Percentiles rank a stretch among this genome's conserved stretches.
These are phyloP conservation scores for Gymnocephalus cernua DNA, from an alignment of 2,113 vertebrate genomes.

Conservation along the genomic window DNA sequence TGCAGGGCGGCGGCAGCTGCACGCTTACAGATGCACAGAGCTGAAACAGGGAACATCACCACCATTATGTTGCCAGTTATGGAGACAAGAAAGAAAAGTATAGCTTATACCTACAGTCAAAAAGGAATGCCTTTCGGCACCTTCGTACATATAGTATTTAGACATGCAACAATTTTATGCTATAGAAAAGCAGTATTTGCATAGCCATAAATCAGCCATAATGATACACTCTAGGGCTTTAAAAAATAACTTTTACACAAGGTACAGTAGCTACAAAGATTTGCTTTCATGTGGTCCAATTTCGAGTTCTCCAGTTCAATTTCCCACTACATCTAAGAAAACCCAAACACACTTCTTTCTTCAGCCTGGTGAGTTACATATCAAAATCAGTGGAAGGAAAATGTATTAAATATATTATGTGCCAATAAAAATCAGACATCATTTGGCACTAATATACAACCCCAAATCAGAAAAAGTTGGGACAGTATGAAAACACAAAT, in stretches of 20 bases:
- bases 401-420: constrained; percentile 9
- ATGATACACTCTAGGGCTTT: constrained; percentile 20
- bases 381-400: constrained; percentile 18
- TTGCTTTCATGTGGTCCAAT: constrained; percentile 50
- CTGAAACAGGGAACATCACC: constrained; percentile 63
- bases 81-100: constrained; percentile 61
- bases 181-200: constrained; percentile 32
- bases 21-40: constrained; percentile 74
- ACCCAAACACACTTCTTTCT: not conserved
- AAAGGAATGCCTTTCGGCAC: constrained; percentile 54
- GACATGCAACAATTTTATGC: constrained; percentile 44
- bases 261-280: constrained; percentile 40
- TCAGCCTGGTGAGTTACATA: constrained; percentile 9
- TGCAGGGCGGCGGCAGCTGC: constrained; percentile 74
- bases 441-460: constrained; percentile 4
- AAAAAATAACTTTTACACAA: constrained; percentile 28
- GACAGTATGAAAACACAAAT: no score
- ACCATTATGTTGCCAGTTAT: constrained; percentile 74
- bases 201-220: constrained; percentile 31
- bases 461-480: no score
- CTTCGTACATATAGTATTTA: constrained; percentile 43
- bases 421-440: constrained; percentile 7
- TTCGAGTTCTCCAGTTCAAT: constrained; percentile 40
- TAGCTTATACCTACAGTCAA: constrained; percentile 65
- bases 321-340: constrained; percentile 25